Base-by-base conservation (phyloP, 2,113 vertebrate species). In the Raphicerus campestris region DNA sequence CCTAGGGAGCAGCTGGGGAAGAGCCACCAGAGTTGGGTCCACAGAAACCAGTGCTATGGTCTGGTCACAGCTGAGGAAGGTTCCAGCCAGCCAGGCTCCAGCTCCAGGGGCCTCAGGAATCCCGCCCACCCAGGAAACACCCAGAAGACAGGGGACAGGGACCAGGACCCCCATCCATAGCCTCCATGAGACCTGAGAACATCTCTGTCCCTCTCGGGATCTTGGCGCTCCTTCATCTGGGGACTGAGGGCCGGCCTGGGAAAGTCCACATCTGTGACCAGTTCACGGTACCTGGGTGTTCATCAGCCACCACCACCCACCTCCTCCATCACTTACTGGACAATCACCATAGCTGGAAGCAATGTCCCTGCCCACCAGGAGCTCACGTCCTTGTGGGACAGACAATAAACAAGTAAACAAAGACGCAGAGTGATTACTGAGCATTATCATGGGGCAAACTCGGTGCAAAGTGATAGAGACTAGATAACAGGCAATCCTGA, bases 401-500 rank as follows among this genome's bases (percentile, higher is more conserved):
- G 60, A 78, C 49, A 58, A 17, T 16, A 19, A n/a, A 58, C 32
- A 20, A 11, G 42, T 32, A 61, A 78, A 60, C 30, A 84, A 19
- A 73, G 3, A 20, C 5, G 0, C 0, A 32, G 58, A n/a, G 5
- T 16, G 11, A 7, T 32, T 8, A 4, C 82, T 7, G 5, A 66
- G 30, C 19, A 35, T 75, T 30, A 10, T 1, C 26, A 42, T 70
- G 60, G 17, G n/a, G 24, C 60, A 8, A 30, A 15, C 32, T 53
- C 20, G 11, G 13, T 14, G 10, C 20, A 4, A 24, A 28, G 17
- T 2, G 10, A 20, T 16, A 17, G 32, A 89, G 83, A 16, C 22
- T 1, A n/a, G 35, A 51, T 22, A 30, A 2, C 0, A 5, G 60
- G 20, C 58, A 20, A 42, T 7, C n/a, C 9, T 15, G 24, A 28